These are phyloP conservation scores for Sebastes trivittatus DNA, from an alignment of 2,797 vertebrate species.

Conservation along the genomic window DNA sequence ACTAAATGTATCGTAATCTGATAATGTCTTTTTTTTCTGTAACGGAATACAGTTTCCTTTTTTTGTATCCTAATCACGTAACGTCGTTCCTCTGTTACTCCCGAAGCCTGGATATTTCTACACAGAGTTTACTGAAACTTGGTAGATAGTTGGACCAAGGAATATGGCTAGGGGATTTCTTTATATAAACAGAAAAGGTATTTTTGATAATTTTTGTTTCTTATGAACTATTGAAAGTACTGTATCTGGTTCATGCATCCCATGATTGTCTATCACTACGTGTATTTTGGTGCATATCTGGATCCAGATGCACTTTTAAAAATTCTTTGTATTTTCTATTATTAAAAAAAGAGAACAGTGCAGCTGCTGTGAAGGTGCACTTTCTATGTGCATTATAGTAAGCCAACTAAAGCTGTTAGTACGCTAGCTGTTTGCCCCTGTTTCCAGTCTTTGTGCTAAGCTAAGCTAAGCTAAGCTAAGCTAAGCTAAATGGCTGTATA, in stretches of 20 bases:
- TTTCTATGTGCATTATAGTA: not conserved
- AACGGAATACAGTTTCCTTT: not conserved
- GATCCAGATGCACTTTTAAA: not conserved
- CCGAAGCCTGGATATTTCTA: not conserved
- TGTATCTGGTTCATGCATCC: not conserved
- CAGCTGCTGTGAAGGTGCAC: not conserved
- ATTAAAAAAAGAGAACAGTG: not conserved
- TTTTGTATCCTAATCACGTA: not conserved
- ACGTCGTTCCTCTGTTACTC: not conserved
- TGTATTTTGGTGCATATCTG: not conserved
- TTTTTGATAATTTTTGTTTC: not conserved
- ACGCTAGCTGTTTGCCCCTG: not conserved
- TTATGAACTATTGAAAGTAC: not conserved
- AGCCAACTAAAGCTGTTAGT: not conserved
- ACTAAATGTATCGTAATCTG: not conserved
- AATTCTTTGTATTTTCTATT: not conserved
- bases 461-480: not conserved
- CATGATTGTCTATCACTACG: slow-evolving; percentile 37
- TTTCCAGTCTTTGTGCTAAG: not conserved
- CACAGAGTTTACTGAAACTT: not conserved
- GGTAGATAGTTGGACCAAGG: not conserved
- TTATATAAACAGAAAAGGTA: not conserved
- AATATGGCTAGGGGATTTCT: not conserved
- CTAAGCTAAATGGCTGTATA: not conserved
- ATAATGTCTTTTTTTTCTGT: not conserved